A percentile compares a stretch with the other conserved stretches of the same genome.
Conservation (phyloP, 2,888 invertebrate genomes). For the Bugulina stolonifera region DNA sequence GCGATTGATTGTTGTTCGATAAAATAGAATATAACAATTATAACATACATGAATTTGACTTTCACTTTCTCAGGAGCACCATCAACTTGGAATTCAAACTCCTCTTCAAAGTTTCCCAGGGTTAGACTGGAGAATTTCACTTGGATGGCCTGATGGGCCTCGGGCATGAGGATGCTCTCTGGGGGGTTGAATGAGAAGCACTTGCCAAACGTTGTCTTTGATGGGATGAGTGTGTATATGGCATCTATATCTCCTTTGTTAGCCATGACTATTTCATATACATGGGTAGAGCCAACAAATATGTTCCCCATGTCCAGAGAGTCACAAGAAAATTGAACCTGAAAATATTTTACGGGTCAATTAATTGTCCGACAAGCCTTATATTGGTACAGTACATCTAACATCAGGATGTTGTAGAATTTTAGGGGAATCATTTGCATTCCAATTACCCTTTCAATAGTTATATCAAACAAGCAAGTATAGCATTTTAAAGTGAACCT, state of each 20-base stretch:
- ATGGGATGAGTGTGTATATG: slow-evolving; percentile 44
- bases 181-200: slow-evolving; percentile 51
- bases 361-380: too few relatives aligned
- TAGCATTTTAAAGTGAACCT: too few relatives aligned
- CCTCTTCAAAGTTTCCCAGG: slow-evolving; percentile 51
- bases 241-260: slow-evolving; percentile 54
- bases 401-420: too few relatives aligned
- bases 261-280: slow-evolving; percentile 51
- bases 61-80: slow-evolving; percentile 43
- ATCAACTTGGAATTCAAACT: slow-evolving; percentile 49
- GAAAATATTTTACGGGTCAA: too few relatives aligned
- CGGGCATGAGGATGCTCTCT: slow-evolving; percentile 51
- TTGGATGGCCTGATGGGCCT: slow-evolving; percentile 51
- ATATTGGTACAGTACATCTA: too few relatives aligned
- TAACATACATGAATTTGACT: slow-evolving; percentile 44
- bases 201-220: slow-evolving; percentile 45
- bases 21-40: too few relatives aligned
- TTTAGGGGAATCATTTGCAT: too few relatives aligned
- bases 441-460: too few relatives aligned
- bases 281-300: slow-evolving; percentile 50
- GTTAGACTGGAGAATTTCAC: slow-evolving; percentile 46
- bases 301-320: slow-evolving; percentile 52
- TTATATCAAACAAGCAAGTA: too few relatives aligned
- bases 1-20: too few relatives aligned
- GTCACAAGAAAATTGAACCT: slow-evolving; percentile 46